Conservation (phyloP, 2,797 vertebrate genomes). For the Hoplostethus mediterraneus region DNA sequence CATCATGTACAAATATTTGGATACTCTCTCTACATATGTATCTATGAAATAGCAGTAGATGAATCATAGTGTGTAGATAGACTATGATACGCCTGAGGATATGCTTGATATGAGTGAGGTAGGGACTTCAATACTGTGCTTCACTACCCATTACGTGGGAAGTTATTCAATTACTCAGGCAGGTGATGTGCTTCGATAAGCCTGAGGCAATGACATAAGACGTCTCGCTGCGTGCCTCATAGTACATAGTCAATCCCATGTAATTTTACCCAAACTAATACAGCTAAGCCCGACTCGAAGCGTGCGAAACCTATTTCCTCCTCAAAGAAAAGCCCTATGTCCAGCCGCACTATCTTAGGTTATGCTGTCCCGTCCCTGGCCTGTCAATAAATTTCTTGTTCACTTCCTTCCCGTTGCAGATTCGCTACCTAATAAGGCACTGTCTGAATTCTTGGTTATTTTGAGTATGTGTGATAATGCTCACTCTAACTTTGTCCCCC, state of each 20-base stretch:
- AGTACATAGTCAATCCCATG: constrained; percentile 29
- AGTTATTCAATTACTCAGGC: constrained; percentile 56
- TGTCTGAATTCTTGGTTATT: constrained; percentile 96
- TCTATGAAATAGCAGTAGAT: neutral
- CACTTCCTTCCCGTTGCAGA: constrained; percentile 87
- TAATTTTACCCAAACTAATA: constrained; percentile 46
- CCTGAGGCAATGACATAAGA: constrained; percentile 48
- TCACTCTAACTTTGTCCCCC: constrained; percentile 70
- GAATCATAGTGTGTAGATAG: neutral
- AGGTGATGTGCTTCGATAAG: constrained; percentile 53
- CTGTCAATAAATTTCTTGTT: constrained; percentile 92
- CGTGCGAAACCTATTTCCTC: constrained; percentile 29
- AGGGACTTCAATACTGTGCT: constrained; percentile 38
- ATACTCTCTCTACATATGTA: neutral
- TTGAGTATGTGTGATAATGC: constrained; percentile 96
- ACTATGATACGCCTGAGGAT: constrained; percentile 18
- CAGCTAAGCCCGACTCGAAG: constrained; percentile 29
- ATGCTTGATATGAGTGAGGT: constrained; percentile 2
- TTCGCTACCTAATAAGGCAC: constrained; percentile 96
- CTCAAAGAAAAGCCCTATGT: constrained; percentile 35
- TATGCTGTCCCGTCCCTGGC: constrained; percentile 73
- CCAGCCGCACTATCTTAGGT: constrained; percentile 64
- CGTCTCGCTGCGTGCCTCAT: constrained; percentile 21
- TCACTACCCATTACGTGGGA: constrained; percentile 42
- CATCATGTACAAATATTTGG: neutral